Percentiles rank a stretch among this genome's conserved stretches.
These are phyloP conservation scores for Spilogale gracilis DNA, from an alignment of 2,113 vertebrate species.

Conservation along the genomic window DNA sequence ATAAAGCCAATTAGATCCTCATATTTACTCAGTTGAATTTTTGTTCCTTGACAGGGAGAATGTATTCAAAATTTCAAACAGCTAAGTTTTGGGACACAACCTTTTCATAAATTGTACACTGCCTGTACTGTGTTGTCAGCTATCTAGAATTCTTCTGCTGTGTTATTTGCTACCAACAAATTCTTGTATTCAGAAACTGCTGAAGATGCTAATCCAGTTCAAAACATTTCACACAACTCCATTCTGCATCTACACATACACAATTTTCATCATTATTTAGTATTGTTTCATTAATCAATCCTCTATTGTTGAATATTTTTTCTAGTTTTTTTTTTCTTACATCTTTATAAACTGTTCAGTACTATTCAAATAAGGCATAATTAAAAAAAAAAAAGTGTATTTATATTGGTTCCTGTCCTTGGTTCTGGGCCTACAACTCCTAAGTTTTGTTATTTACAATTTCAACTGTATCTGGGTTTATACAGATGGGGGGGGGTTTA, in stretches of 20 bases:
- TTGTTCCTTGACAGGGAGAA: not conserved
- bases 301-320: not conserved
- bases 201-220: conserved; percentile 16
- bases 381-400: not conserved
- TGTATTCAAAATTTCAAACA: conserved; percentile 52
- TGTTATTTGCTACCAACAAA: conserved; percentile 3
- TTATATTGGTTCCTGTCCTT: not conserved
- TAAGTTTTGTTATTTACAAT: not conserved
- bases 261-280: not conserved
- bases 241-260: not conserved
- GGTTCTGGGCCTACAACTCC: not conserved
- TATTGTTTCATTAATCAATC: not conserved
- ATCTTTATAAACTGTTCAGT: not conserved
- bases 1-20: not conserved
- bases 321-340: not conserved
- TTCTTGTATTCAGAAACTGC: not conserved
- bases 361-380: not conserved
- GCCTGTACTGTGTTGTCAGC: not conserved
- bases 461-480: not conserved
- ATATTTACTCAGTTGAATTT: not conserved
- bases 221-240: not conserved
- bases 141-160: not conserved
- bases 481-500: no score
- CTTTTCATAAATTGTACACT: conserved; percentile 1
- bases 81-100: not conserved